Conservation (phyloP, 2,888 invertebrate genomes). For the Ormyrus nitidulus region DNA sequence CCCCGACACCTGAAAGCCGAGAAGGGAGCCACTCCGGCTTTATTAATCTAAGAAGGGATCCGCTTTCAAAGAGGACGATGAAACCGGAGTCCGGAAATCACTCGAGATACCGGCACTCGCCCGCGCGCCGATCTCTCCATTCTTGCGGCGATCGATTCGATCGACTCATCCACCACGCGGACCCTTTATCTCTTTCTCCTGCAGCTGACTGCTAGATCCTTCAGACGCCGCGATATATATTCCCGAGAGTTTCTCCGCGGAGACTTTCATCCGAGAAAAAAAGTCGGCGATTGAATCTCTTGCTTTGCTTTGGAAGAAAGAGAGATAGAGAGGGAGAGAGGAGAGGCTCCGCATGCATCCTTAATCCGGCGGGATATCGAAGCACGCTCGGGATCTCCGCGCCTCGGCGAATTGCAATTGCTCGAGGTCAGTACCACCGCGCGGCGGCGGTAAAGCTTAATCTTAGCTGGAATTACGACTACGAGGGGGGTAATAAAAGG, state of each 20-base stretch:
- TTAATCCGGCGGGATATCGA: constrained; percentile 16
- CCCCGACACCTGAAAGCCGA: constrained; percentile 57
- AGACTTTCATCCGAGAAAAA: not conserved
- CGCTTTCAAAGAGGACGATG: constrained; percentile 61
- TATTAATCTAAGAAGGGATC: constrained; percentile 63
- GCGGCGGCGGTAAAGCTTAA: constrained; percentile 9
- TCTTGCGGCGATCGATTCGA: constrained; percentile 11
- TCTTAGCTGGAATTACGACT: not conserved
- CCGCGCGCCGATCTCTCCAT: constrained; percentile 14
- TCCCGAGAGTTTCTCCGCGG: not conserved
- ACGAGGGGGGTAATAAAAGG: not conserved
- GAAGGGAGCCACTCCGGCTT: constrained; percentile 56
- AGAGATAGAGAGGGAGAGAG: no score
- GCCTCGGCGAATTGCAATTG: not conserved
- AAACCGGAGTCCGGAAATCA: constrained; percentile 64
- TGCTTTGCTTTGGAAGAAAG: not conserved
- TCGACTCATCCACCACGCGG: not conserved
- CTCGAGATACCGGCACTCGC: constrained; percentile 59
- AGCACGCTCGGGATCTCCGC: not conserved
- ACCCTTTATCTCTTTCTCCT: not conserved
- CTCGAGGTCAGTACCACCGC: constrained; percentile 1
- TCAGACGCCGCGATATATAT: not conserved
- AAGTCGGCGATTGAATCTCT: not conserved
- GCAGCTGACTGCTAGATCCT: not conserved
- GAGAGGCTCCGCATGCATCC: not conserved